Conservation (phyloP, 2,113 vertebrate species). For the Oncorhynchus clarkii region DNA sequence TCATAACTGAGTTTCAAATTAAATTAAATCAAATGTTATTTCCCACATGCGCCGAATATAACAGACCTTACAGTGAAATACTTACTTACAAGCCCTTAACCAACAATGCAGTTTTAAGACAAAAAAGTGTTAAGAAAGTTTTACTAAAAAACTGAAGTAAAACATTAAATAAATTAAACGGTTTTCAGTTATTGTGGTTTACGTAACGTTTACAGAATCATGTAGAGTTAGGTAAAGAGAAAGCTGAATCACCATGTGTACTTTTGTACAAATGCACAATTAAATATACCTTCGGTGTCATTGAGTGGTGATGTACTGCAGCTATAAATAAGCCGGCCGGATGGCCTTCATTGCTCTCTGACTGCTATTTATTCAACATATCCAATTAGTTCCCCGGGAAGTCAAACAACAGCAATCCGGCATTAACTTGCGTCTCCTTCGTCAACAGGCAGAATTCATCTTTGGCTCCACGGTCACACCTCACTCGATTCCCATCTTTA, state of each 20-base stretch:
- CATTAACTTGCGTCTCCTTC: constrained; percentile 34
- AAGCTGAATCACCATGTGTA: background rate
- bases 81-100: too few relatives aligned
- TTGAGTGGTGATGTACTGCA: constrained; percentile 4
- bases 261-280: background rate
- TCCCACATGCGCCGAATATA: too few relatives aligned
- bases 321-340: constrained; percentile 22
- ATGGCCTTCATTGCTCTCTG: constrained; percentile 19
- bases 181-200: constrained; percentile 33
- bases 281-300: constrained; percentile 6
- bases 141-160: too few relatives aligned
- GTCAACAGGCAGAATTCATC: constrained; percentile 33
- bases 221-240: background rate
- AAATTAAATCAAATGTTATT: too few relatives aligned
- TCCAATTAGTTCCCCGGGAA: constrained; percentile 28
- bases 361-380: constrained; percentile 28
- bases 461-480: constrained; percentile 11
- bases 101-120: too few relatives aligned
- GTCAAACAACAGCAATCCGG: constrained; percentile 28
- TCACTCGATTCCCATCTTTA: constrained; percentile 8
- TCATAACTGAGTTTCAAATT: constrained; percentile 29
- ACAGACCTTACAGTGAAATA: too few relatives aligned
- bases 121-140: too few relatives aligned
- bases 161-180: too few relatives aligned
- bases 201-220: constrained; percentile 30